Evolutionary conservation across 2,797 vertebrate genomes (phyloP).

Genomic region (Pseudochirops cupreus): DNA sequence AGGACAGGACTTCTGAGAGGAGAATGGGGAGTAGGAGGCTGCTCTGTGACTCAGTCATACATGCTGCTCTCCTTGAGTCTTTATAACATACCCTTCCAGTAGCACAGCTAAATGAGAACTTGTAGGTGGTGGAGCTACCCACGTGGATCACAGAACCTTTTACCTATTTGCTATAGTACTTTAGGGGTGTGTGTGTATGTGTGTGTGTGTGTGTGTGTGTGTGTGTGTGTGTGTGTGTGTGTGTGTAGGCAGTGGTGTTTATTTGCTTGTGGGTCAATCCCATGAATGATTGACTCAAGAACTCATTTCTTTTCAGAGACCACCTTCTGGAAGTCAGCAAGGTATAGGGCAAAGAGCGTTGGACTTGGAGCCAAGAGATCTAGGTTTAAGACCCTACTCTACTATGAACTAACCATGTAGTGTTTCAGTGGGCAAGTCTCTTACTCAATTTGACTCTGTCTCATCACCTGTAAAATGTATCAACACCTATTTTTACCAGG

Average conservation of each 20-base stretch:
- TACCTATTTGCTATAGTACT: not conserved
- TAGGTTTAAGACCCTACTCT: not conserved
- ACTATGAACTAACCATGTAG: not conserved
- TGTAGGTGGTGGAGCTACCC: not conserved
- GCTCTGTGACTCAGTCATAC: not conserved
- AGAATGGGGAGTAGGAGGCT: not conserved
- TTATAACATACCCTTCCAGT: not conserved
- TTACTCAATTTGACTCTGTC: not conserved
- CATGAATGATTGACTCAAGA: not conserved
- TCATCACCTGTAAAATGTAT: not conserved
- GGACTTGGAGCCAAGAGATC: not conserved
- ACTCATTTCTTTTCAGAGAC: not conserved
- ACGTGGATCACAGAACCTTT: not conserved
- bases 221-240: not conserved
- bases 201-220: not conserved
- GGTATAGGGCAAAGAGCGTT: not conserved
- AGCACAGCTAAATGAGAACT: not conserved
- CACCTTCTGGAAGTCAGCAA: not conserved
- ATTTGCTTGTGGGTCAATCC: not conserved
- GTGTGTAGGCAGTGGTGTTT: not conserved
- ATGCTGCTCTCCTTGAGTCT: not conserved
- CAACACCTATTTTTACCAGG: not conserved
- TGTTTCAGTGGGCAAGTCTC: not conserved
- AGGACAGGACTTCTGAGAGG: not conserved
- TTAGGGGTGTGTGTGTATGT: not conserved